A percentile compares a stretch with the other conserved stretches of the same genome.
These are phyloP conservation scores for Drosophila kohkoa DNA, from an alignment of 1,140 invertebrate species.

Conservation along the genomic window DNA sequence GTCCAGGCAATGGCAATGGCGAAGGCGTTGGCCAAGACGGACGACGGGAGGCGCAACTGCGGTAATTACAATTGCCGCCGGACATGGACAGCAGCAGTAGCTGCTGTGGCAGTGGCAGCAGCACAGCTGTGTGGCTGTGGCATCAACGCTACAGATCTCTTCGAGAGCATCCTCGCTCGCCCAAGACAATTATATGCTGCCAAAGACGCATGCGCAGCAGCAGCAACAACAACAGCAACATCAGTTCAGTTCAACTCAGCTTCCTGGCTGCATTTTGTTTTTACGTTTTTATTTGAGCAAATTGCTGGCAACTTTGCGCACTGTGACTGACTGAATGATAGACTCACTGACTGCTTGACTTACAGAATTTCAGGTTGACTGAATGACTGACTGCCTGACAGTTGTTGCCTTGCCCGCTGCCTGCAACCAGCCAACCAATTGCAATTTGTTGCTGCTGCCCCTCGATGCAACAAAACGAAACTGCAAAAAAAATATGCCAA, in stretches of 20 bases:
- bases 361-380: conserved; percentile 72
- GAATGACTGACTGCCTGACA: conserved; percentile 62
- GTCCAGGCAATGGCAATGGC: conserved; percentile 61
- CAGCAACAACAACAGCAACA: conserved; percentile 13
- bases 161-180: conserved; percentile 45
- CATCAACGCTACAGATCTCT: conserved; percentile 47
- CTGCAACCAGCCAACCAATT: conserved; percentile 26
- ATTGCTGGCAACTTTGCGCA: conserved; percentile 80
- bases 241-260: conserved; percentile 24
- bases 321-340: conserved; percentile 82
- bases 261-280: conserved; percentile 74
- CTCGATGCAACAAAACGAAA: conserved; percentile 28
- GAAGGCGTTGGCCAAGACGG: conserved; percentile 77
- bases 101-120: conserved; percentile 23
- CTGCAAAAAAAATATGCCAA: conserved; percentile 55
- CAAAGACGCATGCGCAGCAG: conserved; percentile 77
- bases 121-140: conserved; percentile 65
- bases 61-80: conserved; percentile 83
- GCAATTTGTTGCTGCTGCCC: conserved; percentile 49
- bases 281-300: conserved; percentile 82
- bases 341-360: conserved; percentile 72
- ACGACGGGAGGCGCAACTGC: conserved; percentile 81
- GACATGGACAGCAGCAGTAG: conserved; percentile 63
- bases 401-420: conserved; percentile 28
- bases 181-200: conserved; percentile 82